These are phyloP conservation scores for Listrodromus nycthemerus DNA, from an alignment of 2,888 invertebrate genomes.

Conservation along the genomic window DNA sequence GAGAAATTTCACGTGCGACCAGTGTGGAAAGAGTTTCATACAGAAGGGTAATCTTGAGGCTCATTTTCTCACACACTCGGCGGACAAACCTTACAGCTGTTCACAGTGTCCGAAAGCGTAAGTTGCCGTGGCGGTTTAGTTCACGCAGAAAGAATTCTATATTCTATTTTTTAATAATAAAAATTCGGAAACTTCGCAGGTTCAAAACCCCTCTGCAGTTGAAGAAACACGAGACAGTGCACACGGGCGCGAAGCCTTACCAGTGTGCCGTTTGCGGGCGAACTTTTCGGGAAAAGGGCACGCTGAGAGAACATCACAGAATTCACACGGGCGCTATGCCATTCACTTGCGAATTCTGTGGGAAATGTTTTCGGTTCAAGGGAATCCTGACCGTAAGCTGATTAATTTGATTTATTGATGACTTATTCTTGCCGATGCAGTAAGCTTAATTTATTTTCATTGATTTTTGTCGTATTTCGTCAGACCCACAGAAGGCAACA, in stretches of 20 bases:
- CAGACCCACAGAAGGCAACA: slow-evolving; percentile 91
- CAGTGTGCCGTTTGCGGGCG: slow-evolving; percentile 87
- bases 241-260: slow-evolving; percentile 87
- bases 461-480: slow-evolving; percentile 21
- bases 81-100: slow-evolving; percentile 85
- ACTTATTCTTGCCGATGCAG: not conserved
- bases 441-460: slow-evolving; percentile 21
- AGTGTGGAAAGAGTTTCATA: slow-evolving; percentile 87
- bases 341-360: slow-evolving; percentile 90
- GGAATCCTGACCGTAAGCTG: slow-evolving; percentile 88
- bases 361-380: slow-evolving; percentile 91
- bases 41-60: slow-evolving; percentile 87
- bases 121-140: slow-evolving; percentile 61
- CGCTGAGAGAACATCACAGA: slow-evolving; percentile 90
- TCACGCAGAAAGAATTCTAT: not conserved
- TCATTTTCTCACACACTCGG: slow-evolving; percentile 86
- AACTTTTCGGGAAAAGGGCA: slow-evolving; percentile 89
- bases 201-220: slow-evolving; percentile 87
- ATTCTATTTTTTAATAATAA: not conserved
- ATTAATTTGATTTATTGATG: not conserved
- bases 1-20: slow-evolving; percentile 86
- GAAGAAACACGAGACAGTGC: slow-evolving; percentile 87
- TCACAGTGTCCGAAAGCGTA: slow-evolving; percentile 85
- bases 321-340: slow-evolving; percentile 93
- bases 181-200: slow-evolving; percentile 70